Base-by-base conservation (phyloP, 2,888 invertebrate species). In the Cantharis lateralis region DNA sequence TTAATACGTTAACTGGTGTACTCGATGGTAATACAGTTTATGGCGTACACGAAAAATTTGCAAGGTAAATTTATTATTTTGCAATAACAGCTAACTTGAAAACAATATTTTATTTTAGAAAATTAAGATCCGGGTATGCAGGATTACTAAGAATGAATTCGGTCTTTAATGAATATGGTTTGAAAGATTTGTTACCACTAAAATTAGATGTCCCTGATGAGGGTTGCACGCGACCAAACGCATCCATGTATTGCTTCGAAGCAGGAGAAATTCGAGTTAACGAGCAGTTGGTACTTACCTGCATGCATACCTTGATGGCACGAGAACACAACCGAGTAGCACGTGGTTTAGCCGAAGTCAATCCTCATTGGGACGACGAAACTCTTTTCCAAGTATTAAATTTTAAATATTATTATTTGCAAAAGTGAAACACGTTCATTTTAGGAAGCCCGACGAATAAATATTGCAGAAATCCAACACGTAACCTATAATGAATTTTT, bases 321-420 rank as follows among this genome's bases (percentile, higher is more conserved):
- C 90, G 97, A 76, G 96, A 98, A 86, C 98, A 98, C 87, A 98
- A 98, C 88, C 91, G 96, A 77, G 88, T 96, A 0, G 97, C 97
- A 0, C 92, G 91, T 71, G 93, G 90, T 7, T 88, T 98, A 62
- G 91, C 93, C 0, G 91, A 92, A 70, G 91, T 97, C 5, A 97
- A 98, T 89, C 96, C 96, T 0, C 96, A 96, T 86, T 97, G 97
- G 97, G 95, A 96, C 84, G 97, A 97, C 84, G 97, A 97, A 88
- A 96, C 94, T 0, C 88, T 97, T 0, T 97, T 94, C 90, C 97
- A 97, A 86, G 90, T 90, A 70, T 13, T 28, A 32, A 18, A 15
- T 5, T n/a, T 68, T 72, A 64, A 16, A 15, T 3, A 10, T 13
- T 10, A 10, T 11, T 11, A 13, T 15, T 10, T 4, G 26, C 20